Conservation (phyloP, 2,797 vertebrate genomes). For the Buceros bicornis region DNA sequence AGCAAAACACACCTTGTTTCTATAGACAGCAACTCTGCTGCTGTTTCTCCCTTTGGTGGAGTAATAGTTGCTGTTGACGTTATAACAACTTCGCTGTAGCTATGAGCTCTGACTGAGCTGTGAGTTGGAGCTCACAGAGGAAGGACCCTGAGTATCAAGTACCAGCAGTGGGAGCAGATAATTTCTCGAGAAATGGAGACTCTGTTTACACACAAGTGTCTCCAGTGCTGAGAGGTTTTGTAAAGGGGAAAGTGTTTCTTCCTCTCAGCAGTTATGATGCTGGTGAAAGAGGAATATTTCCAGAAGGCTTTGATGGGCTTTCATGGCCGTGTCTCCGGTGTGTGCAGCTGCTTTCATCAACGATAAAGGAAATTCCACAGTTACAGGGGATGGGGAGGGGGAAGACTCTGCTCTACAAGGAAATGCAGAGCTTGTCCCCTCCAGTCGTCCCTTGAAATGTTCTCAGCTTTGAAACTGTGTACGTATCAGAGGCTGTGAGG, state of each 20-base stretch:
- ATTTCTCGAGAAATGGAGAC: background rate
- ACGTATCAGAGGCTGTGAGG: background rate
- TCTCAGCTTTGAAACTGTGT: constrained; percentile 7
- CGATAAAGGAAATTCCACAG: background rate
- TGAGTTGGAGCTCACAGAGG: background rate
- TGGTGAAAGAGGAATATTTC: background rate
- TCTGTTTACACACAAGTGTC: background rate
- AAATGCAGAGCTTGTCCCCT: background rate
- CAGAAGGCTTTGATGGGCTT: background rate
- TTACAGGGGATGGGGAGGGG: background rate
- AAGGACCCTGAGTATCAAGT: background rate
- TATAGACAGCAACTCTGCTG: background rate
- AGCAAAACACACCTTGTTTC: background rate
- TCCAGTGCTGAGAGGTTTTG: background rate
- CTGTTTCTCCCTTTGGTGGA: background rate
- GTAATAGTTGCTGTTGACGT: background rate
- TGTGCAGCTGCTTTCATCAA: background rate
- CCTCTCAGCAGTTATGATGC: background rate
- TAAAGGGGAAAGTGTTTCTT: background rate
- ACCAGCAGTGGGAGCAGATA: background rate
- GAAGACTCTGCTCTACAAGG: background rate
- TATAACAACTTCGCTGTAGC: background rate
- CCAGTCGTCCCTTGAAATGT: background rate
- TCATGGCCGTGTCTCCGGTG: background rate
- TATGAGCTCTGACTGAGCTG: background rate